Base-by-base conservation (phyloP, 2,888 invertebrate species). In the Chymomyza amoena region DNA sequence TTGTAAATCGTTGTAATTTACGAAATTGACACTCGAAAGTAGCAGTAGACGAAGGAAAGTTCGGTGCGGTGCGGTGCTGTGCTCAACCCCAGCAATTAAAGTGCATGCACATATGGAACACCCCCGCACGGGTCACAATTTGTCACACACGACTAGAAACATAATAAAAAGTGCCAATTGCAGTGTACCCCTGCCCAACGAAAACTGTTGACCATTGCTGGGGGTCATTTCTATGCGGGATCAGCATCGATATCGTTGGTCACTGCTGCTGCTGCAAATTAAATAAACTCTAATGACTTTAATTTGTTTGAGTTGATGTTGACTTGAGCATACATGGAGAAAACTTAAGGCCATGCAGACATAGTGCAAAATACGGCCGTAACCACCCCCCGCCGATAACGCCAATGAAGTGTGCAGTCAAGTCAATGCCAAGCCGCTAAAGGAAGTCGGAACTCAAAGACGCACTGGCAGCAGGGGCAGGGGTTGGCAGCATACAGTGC, bases 201-300 rank as follows among this genome's bases (percentile, higher is more conserved):
- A 15, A 6, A 45, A 45, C 39, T 13, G 10, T 15, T 16, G 52
- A 54, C 18, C 52, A 54, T 18, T 18, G 7, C 52, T 2, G 15
- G 52, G 16, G 18, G 56, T 76, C 62, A 16, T 51, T 16, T 15
- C 51, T 61, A 20, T 51, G 28, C 32, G 20, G 57, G 51, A 18
- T n/a, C 51, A 73, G 74, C 69, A 64, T 66, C 56, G 59, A 20
- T 16, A 60, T 64, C 16, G 61, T 76, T 25, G 69, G 66, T 68
- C 64, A 73, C 68, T 67, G 70, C 68, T 73, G 70, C 68, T 73
- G 57, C 36, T 60, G 60, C 79, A 85, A 85, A 85, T 85, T 85
- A 86, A 86, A 85, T 85, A 78, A 84, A 85, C 79, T 85, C 84
- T 80, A 84, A 85, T 85, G 87, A 80, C 87, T 85, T 85, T 86